Percentiles rank a stretch among this genome's conserved stretches.
Conservation (phyloP, 2,797 vertebrate genomes). For the Limnodromus scolopaceus region DNA sequence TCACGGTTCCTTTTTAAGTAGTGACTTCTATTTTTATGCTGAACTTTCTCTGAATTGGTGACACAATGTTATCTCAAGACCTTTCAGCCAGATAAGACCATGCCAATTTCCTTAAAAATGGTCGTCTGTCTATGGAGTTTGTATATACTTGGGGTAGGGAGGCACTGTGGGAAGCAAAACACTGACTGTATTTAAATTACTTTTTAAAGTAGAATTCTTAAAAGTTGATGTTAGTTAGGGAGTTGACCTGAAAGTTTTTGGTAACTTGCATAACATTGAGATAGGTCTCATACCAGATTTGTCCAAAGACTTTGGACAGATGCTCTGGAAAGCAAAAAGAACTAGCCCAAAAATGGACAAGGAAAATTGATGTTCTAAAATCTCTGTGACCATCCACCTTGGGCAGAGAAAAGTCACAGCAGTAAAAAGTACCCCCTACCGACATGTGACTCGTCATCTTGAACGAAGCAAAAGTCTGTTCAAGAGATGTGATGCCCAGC, state of each 20-base stretch:
- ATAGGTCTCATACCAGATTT: not conserved
- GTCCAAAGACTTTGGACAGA: not conserved
- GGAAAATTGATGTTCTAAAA: not conserved
- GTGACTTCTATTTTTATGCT: conserved; percentile 43
- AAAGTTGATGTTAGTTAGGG: not conserved
- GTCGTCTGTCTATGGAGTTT: not conserved
- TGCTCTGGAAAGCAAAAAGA: not conserved
- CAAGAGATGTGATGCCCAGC: not conserved
- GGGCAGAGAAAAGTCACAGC: not conserved
- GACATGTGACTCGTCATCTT: not conserved
- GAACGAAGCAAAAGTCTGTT: not conserved
- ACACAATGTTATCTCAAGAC: conserved; percentile 54
- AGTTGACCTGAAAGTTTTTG: not conserved
- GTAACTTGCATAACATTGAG: not conserved
- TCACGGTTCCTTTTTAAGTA: not conserved
- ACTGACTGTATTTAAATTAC: not conserved
- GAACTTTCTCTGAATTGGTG: conserved; percentile 26
- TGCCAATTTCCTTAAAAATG: not conserved
- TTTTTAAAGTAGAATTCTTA: not conserved
- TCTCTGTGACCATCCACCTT: not conserved
- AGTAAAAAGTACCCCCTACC: not conserved
- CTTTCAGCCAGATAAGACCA: conserved; percentile 16
- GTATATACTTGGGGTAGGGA: not conserved
- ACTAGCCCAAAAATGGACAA: not conserved
- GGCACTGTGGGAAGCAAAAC: not conserved